Conservation (phyloP, 2,113 vertebrate species). For the Xenus cinereus region DNA sequence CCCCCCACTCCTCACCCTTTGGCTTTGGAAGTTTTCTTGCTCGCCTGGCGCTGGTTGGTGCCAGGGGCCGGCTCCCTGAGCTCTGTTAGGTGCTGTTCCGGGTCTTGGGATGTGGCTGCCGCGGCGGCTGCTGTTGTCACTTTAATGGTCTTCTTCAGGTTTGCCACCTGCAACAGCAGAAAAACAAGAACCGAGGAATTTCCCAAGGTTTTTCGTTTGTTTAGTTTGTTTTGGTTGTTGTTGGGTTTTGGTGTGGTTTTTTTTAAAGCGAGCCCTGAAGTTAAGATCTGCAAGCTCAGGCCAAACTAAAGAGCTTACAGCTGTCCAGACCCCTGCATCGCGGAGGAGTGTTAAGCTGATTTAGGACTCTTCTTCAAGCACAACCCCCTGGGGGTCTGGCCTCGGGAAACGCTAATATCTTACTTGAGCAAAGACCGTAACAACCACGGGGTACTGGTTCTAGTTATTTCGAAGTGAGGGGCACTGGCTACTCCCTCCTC, state of each 20-base stretch:
- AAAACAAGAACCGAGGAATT: background rate
- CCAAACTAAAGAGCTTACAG: background rate
- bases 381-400: background rate
- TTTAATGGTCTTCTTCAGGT: slow-evolving; percentile 96
- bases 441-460: background rate
- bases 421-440: background rate
- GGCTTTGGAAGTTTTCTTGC: slow-evolving; percentile 96
- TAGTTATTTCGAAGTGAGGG: fast-evolving
- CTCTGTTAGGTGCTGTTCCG: slow-evolving; percentile 84
- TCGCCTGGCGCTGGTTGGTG: slow-evolving; percentile 80
- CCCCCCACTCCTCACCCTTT: slow-evolving; percentile 85
- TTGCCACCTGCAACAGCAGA: slow-evolving; percentile 83
- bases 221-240: background rate
- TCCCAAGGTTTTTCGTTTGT: background rate
- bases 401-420: background rate
- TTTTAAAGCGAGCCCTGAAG: background rate
- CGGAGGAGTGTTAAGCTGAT: background rate
- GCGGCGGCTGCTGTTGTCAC: slow-evolving; percentile 90
- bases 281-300: background rate
- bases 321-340: background rate
- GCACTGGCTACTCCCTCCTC: background rate
- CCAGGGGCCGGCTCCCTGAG: slow-evolving; percentile 75
- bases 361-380: background rate
- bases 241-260: too few relatives aligned
- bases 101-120: slow-evolving; percentile 91